Conservation (phyloP, 1,140 invertebrate genomes). For the Metaphire vulgaris region DNA sequence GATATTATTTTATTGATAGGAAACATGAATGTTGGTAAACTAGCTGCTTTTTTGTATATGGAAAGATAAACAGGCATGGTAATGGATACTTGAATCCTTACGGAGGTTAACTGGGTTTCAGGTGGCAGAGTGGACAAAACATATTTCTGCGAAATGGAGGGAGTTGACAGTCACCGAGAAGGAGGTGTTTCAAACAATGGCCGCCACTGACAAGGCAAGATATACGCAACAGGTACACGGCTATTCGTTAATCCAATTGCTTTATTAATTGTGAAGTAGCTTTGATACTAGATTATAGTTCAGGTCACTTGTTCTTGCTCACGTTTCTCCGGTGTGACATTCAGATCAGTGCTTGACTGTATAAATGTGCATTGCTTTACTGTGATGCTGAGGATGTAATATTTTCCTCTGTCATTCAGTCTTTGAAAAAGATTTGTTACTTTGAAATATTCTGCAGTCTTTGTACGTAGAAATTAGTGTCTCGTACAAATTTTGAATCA, state of each 20-base stretch:
- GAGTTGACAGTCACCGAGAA: slow-evolving; percentile 34
- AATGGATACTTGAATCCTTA: too few relatives aligned
- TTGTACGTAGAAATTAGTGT: too few relatives aligned
- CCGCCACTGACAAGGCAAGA: slow-evolving; percentile 43
- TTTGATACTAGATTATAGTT: background rate
- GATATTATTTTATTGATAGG: too few relatives aligned
- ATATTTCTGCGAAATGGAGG: slow-evolving; percentile 44
- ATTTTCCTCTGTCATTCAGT: background rate
- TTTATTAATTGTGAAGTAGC: background rate
- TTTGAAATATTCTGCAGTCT: too few relatives aligned
- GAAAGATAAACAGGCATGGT: too few relatives aligned
- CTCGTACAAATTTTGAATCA: too few relatives aligned
- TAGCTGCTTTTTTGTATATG: too few relatives aligned
- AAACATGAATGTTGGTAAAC: too few relatives aligned
- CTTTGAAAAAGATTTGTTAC: too few relatives aligned
- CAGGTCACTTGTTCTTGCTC: background rate
- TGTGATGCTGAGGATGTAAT: background rate
- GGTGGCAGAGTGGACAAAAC: slow-evolving; percentile 51
- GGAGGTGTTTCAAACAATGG: slow-evolving; percentile 39
- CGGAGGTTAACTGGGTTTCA: too few relatives aligned
- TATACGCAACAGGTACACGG: slow-evolving; percentile 41
- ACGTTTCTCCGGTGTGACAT: background rate
- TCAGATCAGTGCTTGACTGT: background rate
- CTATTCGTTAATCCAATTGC: background rate
- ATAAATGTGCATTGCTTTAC: too few relatives aligned